Base-by-base conservation (phyloP, 35 echinoderm and acorn worm species). In the Ptychodera flava region DNA sequence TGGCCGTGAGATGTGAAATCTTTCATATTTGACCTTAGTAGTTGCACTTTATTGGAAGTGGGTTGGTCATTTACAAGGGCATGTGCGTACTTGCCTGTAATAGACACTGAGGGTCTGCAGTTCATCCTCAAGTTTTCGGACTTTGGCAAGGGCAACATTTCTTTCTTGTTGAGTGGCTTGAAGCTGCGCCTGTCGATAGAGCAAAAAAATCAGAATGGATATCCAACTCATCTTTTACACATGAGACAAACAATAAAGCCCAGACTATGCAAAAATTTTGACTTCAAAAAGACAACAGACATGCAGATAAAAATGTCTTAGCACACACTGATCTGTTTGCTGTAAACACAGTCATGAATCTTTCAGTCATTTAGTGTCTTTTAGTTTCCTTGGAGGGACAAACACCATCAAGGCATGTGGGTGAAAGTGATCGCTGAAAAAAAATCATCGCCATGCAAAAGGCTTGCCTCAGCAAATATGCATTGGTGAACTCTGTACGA, bases 111-210 rank as follows among this genome's bases (percentile, higher is more conserved):
- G 31, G 34, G 88, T 89, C 36, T 99, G 87, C 29, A 94, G 45
- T 79, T 97, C 95, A 34, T 92, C 93, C 38, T 99, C 79, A 6
- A 92, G 75, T 80, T 99, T 99, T 79, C 83, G 89, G 15, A 83
- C 89, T 31, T 94, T 89, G 1, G 88, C 34, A 10, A 99, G 53
- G n/a, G 96, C 92, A 1, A 76, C 79, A 78, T 99, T 92, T 38
- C 96, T 89, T 86, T 99, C 96, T 38, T 92, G 85, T 81, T 90
- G 91, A 16, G 96, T 92, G 34, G 93, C 88, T 36, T 94, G 90
- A 36, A 99, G 77, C 83, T 99, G 92, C 38, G 77, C 78, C 96
- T 99, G 90, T 52, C 32, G 0, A 90, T 35, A 33, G 76, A 79
- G n/a, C 31, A 36, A 37, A 33, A n/a, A 89, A 32, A 82, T 34